Evolutionary conservation across 2,888 invertebrate species (phyloP).

Genomic region (Melanotus villosus): DNA sequence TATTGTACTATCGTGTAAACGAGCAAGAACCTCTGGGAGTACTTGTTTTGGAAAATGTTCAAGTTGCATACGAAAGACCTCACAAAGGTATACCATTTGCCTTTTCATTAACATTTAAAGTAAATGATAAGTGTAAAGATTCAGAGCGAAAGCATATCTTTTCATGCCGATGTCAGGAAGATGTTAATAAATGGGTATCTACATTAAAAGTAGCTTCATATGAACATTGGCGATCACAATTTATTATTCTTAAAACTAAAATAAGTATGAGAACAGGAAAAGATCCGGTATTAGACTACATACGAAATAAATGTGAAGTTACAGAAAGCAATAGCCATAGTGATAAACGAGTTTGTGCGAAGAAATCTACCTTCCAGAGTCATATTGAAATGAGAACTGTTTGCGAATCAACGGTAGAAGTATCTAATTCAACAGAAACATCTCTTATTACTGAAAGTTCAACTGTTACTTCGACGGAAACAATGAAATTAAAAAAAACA

Average conservation of each 20-base stretch:
- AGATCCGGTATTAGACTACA: conserved; percentile 67
- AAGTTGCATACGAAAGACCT: conserved; percentile 78
- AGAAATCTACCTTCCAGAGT: conserved; percentile 63
- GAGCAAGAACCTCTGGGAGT: conserved; percentile 79
- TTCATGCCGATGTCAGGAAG: conserved; percentile 79
- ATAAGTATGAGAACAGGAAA: conserved; percentile 79
- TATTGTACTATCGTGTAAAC: conserved; percentile 84
- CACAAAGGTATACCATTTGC: conserved; percentile 78
- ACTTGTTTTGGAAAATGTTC: conserved; percentile 81
- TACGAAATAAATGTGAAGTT: conserved; percentile 59
- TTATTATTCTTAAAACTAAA: conserved; percentile 77
- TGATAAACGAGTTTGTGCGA: conserved; percentile 53
- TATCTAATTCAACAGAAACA: conserved; percentile 4
- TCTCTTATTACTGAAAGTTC: not conserved
- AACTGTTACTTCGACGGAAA: not conserved
- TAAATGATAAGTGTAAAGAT: conserved; percentile 73
- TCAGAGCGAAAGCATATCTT: conserved; percentile 75
- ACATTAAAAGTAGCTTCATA: conserved; percentile 80
- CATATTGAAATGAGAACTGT: conserved; percentile 54
- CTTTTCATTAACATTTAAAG: conserved; percentile 77
- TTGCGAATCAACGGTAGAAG: conserved; percentile 1
- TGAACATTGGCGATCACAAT: conserved; percentile 77
- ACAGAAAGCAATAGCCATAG: conserved; percentile 17
- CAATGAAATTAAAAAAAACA: conserved; percentile 24
- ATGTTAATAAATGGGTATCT: conserved; percentile 81